Percentiles rank a stretch among this genome's conserved stretches.
These are phyloP conservation scores for Papilio polytes DNA, from an alignment of 1,140 invertebrate species.

Conservation along the genomic window DNA sequence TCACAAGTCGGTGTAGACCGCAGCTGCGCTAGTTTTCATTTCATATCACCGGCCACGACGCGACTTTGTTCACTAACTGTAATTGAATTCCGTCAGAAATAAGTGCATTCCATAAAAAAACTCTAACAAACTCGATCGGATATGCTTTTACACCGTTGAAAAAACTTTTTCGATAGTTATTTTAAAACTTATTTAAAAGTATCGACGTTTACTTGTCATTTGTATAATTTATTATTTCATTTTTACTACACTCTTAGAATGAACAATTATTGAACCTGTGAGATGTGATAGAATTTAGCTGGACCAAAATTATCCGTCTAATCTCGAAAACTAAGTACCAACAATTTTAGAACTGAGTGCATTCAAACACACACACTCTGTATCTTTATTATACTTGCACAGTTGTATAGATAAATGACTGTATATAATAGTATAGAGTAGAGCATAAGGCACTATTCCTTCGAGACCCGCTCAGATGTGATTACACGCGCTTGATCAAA, in stretches of 20 bases:
- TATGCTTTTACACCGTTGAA: neutral
- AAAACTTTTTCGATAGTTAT: neutral
- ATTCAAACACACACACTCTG: neutral
- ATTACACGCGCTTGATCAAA: slow-evolving; percentile 17
- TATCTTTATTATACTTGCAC: neutral
- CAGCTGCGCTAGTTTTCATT: slow-evolving; percentile 15
- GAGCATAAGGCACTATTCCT: slow-evolving; percentile 1
- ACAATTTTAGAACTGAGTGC: too few relatives aligned
- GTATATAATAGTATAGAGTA: neutral
- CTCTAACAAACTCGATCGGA: neutral
- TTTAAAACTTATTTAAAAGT: too few relatives aligned
- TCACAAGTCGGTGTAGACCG: slow-evolving; percentile 27
- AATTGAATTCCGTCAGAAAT: slow-evolving; percentile 33
- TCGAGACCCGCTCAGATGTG: neutral
- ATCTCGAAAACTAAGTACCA: too few relatives aligned
- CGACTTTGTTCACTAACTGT: slow-evolving; percentile 28
- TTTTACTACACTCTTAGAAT: too few relatives aligned
- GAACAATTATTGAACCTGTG: too few relatives aligned
- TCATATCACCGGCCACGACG: neutral
- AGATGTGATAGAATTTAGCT: too few relatives aligned
- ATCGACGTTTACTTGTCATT: neutral
- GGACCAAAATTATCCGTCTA: too few relatives aligned
- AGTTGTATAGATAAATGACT: neutral
- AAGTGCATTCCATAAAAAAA: slow-evolving; percentile 14
- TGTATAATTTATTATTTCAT: too few relatives aligned